A percentile compares a stretch with the other conserved stretches of the same genome.
These are phyloP conservation scores for Coilia nasus DNA, from an alignment of 2,797 vertebrate species.

Conservation along the genomic window DNA sequence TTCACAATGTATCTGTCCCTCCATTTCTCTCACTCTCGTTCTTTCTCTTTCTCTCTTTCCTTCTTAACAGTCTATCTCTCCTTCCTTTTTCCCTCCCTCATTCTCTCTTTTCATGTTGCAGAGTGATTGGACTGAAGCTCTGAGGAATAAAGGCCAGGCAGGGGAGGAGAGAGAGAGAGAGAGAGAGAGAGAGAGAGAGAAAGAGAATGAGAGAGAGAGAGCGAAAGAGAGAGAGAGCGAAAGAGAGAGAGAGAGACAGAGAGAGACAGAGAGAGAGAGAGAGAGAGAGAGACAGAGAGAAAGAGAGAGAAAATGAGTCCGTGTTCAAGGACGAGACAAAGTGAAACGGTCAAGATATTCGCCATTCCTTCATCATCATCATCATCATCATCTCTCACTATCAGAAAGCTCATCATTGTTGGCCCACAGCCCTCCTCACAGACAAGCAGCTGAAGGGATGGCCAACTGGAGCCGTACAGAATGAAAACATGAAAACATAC, in stretches of 20 bases:
- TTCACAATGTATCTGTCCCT: no score
- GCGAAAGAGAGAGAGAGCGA: not conserved
- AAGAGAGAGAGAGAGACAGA: no score
- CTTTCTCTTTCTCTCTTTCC: constrained; percentile 8
- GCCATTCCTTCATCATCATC: not conserved
- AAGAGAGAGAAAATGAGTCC: not conserved
- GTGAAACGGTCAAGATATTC: constrained; percentile 7
- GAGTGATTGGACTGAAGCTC: constrained; percentile 13
- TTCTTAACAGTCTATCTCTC: not conserved
- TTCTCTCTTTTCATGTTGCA: not conserved
- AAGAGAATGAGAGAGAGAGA: no score
- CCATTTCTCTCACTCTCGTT: not conserved
- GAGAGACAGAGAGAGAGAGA: no score
- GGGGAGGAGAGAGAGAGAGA: not conserved
- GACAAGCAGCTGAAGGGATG: no score
- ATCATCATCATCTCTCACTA: no score
- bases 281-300: no score
- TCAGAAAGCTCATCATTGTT: no score
- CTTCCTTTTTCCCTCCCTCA: not conserved
- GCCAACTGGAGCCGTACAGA: no score
- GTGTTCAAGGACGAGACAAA: not conserved
- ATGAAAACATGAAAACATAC: no score
- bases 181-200: no score
- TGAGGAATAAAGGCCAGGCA: not conserved
- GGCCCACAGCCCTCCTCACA: no score